Conservation (phyloP, 2,797 vertebrate genomes). For the Hemitrygon akajei region DNA sequence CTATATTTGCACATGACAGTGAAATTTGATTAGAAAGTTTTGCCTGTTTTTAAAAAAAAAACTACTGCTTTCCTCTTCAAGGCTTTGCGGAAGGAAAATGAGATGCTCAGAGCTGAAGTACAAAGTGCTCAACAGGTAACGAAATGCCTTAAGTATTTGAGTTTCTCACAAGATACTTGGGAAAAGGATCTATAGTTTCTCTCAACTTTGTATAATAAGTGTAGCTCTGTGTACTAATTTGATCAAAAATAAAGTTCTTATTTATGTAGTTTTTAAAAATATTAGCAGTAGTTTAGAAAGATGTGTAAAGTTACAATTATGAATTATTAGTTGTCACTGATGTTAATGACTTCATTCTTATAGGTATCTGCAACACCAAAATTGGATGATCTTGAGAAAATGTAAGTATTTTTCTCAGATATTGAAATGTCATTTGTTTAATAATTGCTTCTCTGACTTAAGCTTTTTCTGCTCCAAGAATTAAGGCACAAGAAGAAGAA, state of each 20-base stretch:
- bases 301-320: background rate
- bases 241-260: background rate
- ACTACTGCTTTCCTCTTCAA: background rate
- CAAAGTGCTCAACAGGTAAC: constrained; percentile 3
- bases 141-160: background rate
- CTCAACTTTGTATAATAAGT: background rate
- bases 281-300: background rate
- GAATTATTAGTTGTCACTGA: background rate
- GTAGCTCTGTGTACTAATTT: background rate
- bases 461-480: background rate
- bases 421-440: background rate
- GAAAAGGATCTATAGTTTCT: background rate
- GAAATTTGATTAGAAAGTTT: background rate
- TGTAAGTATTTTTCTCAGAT: constrained; percentile 56
- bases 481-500: constrained; percentile 16
- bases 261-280: background rate
- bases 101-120: background rate
- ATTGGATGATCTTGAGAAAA: constrained; percentile 53
- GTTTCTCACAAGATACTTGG: background rate
- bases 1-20: constrained; percentile 42
- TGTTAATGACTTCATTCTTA: constrained; percentile 38
- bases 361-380: constrained; percentile 51
- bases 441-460: background rate
- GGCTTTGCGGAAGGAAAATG: constrained; percentile 13
- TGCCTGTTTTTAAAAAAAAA: background rate